These are phyloP conservation scores for Halcyon smyrnensis DNA, from an alignment of 2,797 vertebrate species.

Conservation along the genomic window DNA sequence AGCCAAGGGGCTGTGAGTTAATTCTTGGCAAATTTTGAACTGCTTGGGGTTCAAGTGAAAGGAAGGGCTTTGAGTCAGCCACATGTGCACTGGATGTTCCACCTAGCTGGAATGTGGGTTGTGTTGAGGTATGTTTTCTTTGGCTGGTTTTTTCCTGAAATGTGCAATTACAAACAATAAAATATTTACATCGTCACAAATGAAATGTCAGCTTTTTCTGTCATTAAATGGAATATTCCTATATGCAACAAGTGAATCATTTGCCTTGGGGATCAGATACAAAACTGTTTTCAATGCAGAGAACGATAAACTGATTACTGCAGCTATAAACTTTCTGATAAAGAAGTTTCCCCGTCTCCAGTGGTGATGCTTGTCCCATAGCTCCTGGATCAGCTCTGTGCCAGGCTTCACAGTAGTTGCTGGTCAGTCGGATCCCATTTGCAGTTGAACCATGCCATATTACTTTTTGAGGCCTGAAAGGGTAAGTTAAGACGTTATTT, in stretches of 20 bases:
- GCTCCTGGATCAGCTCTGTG: constrained; percentile 83
- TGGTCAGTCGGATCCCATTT: constrained; percentile 83
- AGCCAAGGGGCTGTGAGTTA: not conserved
- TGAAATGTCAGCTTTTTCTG: constrained; percentile 71
- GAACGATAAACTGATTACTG: constrained; percentile 87
- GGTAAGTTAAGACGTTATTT: constrained; percentile 40
- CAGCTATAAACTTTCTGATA: constrained; percentile 92
- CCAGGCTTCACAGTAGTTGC: constrained; percentile 95
- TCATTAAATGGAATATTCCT: constrained; percentile 63
- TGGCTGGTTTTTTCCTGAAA: constrained; percentile 75
- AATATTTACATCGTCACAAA: constrained; percentile 83
- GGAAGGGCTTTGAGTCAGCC: not conserved
- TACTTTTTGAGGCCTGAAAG: constrained; percentile 90
- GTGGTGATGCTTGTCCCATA: constrained; percentile 88
- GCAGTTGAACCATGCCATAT: constrained; percentile 92
- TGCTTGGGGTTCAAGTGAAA: not conserved
- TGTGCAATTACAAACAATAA: constrained; percentile 68
- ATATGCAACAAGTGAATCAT: constrained; percentile 70
- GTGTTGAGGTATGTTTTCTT: constrained; percentile 82
- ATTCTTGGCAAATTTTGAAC: not conserved
- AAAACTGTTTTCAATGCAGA: constrained; percentile 97
- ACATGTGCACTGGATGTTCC: not conserved
- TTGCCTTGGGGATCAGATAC: constrained; percentile 81
- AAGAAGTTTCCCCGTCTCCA: constrained; percentile 87
- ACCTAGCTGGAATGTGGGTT: constrained; percentile 28